Evolutionary conservation across 2,113 vertebrate genomes (phyloP).

Genomic region (Leptodactylus fuscus): DNA sequence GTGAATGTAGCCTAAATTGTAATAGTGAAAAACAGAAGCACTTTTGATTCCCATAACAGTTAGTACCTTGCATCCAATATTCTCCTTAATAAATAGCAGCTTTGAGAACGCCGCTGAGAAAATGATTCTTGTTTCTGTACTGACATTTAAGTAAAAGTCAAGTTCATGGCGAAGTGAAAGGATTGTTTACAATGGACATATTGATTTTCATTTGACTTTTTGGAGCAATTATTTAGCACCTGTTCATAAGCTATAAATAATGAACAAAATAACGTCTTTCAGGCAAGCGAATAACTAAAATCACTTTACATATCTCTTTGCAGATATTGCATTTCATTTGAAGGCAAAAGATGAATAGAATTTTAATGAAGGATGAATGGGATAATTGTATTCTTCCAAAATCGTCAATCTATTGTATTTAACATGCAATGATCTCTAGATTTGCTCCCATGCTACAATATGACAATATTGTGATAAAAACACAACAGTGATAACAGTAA

Average conservation of each 20-base stretch:
- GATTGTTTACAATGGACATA: conserved; percentile 12
- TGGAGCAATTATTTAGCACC: neutral
- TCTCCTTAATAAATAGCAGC: neutral
- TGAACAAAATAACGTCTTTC: neutral
- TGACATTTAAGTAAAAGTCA: conserved; percentile 39
- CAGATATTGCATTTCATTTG: neutral
- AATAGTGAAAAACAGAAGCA: neutral
- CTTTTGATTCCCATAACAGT: neutral
- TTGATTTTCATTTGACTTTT: conserved; percentile 43
- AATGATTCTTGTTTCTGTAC: conserved; percentile 8
- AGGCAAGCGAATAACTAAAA: neutral
- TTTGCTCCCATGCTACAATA: too few relatives aligned
- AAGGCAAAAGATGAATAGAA: neutral
- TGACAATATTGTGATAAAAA: too few relatives aligned
- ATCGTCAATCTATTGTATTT: neutral
- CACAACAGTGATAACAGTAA: too few relatives aligned
- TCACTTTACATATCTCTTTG: neutral
- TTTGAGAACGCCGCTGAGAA: neutral
- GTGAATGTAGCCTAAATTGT: neutral
- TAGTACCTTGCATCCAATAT: neutral
- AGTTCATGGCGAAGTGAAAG: neutral
- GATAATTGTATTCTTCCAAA: neutral
- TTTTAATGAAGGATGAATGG: neutral
- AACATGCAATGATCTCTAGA: too few relatives aligned
- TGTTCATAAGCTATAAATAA: neutral